These are phyloP conservation scores for Charina bottae DNA, from an alignment of 2,113 vertebrate species.

Conservation along the genomic window DNA sequence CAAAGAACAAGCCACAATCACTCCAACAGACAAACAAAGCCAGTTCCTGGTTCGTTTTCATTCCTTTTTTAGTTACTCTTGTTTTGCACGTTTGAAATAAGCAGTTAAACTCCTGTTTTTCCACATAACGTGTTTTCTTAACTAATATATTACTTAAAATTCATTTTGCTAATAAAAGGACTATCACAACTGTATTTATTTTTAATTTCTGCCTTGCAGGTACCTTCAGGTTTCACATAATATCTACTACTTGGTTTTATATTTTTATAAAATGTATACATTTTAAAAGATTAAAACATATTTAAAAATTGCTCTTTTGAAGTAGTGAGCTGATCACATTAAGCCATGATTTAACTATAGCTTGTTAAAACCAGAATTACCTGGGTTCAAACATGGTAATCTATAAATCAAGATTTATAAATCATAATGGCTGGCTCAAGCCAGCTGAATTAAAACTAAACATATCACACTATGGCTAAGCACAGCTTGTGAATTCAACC, in stretches of 20 bases:
- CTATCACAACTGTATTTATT: not conserved
- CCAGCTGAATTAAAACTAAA: not conserved
- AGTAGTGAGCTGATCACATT: not conserved
- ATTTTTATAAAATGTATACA: not conserved
- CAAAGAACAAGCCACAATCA: too few species aligned
- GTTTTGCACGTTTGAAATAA: too few species aligned
- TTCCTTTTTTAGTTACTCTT: too few species aligned
- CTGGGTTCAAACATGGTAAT: not conserved
- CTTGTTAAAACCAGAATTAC: not conserved
- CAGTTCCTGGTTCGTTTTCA: too few species aligned
- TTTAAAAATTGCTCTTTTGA: not conserved
- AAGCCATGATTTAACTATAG: not conserved
- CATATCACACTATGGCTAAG: not conserved
- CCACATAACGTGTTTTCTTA: not conserved
- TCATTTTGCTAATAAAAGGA: not conserved
- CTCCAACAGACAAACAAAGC: too few species aligned
- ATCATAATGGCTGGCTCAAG: not conserved
- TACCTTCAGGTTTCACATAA: not conserved
- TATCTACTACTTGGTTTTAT: not conserved
- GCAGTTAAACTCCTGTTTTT: not conserved
- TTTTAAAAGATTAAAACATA: not conserved
- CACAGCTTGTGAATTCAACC: not conserved
- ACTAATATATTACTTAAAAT: not conserved
- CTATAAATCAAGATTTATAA: not conserved
- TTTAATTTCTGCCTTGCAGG: not conserved